Evolutionary conservation across 2,113 vertebrate species (phyloP).

Genomic region (Colaptes auratus): DNA sequence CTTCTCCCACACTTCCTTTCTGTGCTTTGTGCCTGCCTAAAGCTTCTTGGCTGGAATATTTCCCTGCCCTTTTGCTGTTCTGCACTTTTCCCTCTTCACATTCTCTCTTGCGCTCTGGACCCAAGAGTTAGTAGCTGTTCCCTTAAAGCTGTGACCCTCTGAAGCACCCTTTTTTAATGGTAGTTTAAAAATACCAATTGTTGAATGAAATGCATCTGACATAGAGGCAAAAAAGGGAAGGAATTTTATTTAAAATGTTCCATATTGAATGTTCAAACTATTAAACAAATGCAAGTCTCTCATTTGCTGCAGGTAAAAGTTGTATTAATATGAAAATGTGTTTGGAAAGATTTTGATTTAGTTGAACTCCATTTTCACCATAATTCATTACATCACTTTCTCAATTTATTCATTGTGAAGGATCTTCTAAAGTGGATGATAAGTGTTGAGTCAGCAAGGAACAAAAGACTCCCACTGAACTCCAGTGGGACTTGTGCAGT

Average conservation of each 20-base stretch:
- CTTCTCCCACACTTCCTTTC: background rate
- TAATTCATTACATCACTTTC: background rate
- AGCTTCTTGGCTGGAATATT: conserved; percentile 7
- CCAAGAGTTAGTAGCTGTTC: background rate
- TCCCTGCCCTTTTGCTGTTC: background rate
- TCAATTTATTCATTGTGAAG: background rate
- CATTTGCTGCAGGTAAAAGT: background rate
- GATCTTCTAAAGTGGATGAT: background rate
- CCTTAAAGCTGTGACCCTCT: background rate
- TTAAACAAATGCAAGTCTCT: background rate
- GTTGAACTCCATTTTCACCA: background rate
- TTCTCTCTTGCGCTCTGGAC: background rate
- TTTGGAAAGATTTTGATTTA: background rate
- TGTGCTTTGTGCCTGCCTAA: conserved; percentile 16
- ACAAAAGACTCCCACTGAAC: background rate
- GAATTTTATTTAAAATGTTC: background rate
- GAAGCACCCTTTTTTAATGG: background rate
- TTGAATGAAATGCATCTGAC: background rate
- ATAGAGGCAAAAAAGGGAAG: background rate
- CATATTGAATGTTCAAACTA: background rate
- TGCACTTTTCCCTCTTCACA: background rate
- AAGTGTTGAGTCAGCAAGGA: background rate
- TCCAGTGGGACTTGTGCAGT: background rate
- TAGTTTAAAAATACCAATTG: background rate
- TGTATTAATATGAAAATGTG: background rate